Evolutionary conservation across 2,888 invertebrate species (phyloP).

Genomic region (Thereva unica): DNA sequence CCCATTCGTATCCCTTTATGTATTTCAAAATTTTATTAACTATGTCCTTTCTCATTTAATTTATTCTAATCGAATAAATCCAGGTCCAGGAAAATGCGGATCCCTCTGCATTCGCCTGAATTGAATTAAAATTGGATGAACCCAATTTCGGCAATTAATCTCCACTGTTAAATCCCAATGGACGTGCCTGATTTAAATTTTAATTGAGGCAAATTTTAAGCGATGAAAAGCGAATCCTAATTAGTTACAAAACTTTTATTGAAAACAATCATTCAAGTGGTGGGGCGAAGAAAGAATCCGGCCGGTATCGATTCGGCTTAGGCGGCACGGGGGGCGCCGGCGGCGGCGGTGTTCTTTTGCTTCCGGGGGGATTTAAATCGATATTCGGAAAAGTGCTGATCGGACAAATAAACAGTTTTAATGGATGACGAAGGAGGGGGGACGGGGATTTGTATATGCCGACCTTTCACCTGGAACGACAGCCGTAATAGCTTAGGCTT

Average conservation of each 20-base stretch:
- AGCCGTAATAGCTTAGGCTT: too few relatives aligned
- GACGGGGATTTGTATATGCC: too few relatives aligned
- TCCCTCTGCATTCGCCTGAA: constrained; percentile 25
- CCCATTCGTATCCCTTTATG: too few relatives aligned
- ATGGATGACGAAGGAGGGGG: too few relatives aligned
- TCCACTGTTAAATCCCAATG: constrained; percentile 24
- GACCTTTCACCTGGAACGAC: too few relatives aligned
- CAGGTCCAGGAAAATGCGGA: constrained; percentile 9
- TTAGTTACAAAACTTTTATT: constrained; percentile 27
- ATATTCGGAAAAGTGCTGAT: too few relatives aligned
- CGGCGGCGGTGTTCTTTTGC: too few relatives aligned
- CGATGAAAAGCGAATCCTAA: constrained; percentile 20
- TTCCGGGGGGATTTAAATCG: too few relatives aligned
- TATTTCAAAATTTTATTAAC: constrained; percentile 25
- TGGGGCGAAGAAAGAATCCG: too few relatives aligned
- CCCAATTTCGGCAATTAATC: constrained; percentile 15
- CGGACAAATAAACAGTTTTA: too few relatives aligned
- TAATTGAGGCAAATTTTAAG: constrained; percentile 31
- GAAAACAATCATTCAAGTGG: constrained; percentile 20
- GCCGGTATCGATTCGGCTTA: too few relatives aligned
- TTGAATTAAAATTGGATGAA: constrained; percentile 31
- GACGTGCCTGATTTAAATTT: constrained; percentile 37
- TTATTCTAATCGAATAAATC: constrained; percentile 24
- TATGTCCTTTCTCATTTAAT: constrained; percentile 12
- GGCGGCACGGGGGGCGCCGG: too few relatives aligned